Base-by-base conservation (phyloP, 2,113 vertebrate species). In the Oostethus manadensis region DNA sequence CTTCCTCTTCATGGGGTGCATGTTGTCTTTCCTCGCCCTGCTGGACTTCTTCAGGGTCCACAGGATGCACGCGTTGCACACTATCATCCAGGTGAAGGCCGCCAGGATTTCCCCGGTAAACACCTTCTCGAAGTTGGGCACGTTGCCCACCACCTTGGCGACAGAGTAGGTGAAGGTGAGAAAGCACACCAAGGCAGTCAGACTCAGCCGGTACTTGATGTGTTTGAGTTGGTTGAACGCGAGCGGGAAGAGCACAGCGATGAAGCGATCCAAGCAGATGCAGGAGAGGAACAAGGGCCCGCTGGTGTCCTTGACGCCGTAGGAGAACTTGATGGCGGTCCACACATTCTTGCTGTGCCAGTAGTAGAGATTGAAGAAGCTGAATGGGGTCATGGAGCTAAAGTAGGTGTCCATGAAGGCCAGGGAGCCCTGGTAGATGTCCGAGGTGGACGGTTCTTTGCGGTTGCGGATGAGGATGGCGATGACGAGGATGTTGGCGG, bases 1-100 rank as follows among this genome's bases (percentile, higher is more conserved):
- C 21, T 79, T 90, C 74, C 83, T 88, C 79, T 90, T 90, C 88
- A 90, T 87, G 22, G 90, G 90, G 51, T 90, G 87, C 88, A 91
- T 91, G 50, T 88, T 80, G 6, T 90, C 88, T 62, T 88, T 90
- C 5, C 88, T 82, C 4, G 71, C 66, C 0, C 83, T 55, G 0
- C 69, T 71, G 0, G 90, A 89, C 62, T 74, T 86, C 59, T 84
- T 89, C 51, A 91, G 69, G 10, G 83, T 82, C 83, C 77, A 67
- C 38, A 91, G 62, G 60, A 91, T 90, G 73, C 80, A 61, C 0
- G 22, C n/a, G 20, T 90, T 91, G 44, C 89, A 90, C 40, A 85
- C 18, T 0, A 88, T 29, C 90, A 90, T 90, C 88, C 89, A 89
- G 8, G 54, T 33, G 56, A 90, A 91, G 0, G 79, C 23, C 2